A percentile compares a stretch with the other conserved stretches of the same genome.
These are phyloP conservation scores for Camelus bactrianus DNA, from an alignment of 2,113 vertebrate species.

Conservation along the genomic window DNA sequence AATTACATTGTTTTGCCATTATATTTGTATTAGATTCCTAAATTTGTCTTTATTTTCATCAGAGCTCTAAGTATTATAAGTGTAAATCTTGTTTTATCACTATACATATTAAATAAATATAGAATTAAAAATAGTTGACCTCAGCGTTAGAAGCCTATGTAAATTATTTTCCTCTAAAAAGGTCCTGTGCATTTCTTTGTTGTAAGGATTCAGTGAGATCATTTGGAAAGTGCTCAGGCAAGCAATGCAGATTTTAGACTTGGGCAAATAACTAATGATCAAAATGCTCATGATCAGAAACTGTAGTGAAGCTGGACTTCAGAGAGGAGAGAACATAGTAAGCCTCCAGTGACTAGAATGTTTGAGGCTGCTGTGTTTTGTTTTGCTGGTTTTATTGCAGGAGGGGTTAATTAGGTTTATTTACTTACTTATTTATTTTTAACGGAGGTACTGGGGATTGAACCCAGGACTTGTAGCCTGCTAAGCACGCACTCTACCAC, in stretches of 20 bases:
- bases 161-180: conserved; percentile 47
- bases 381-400: no score
- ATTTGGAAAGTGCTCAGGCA: background rate
- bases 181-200: background rate
- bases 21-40: conserved; percentile 38
- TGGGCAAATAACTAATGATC: background rate
- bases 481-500: no score
- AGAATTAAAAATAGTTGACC: background rate
- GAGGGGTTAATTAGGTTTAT: no score
- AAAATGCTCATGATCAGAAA: background rate
- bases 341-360: conserved; percentile 19
- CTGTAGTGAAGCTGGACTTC: background rate
- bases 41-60: conserved; percentile 41
- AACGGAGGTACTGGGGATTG: no score
- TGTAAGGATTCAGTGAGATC: background rate
- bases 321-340: background rate
- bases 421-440: no score
- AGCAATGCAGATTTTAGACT: conserved; percentile 22
- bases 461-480: no score
- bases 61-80: background rate
- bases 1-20: background rate
- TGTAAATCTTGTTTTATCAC: conserved; percentile 5
- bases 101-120: background rate
- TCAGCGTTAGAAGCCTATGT: background rate
- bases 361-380: background rate